Percentiles rank a stretch among this genome's conserved stretches.
Conservation (phyloP, 1,140 invertebrate genomes). For the Hermatobates lingyangjiaoensis region DNA sequence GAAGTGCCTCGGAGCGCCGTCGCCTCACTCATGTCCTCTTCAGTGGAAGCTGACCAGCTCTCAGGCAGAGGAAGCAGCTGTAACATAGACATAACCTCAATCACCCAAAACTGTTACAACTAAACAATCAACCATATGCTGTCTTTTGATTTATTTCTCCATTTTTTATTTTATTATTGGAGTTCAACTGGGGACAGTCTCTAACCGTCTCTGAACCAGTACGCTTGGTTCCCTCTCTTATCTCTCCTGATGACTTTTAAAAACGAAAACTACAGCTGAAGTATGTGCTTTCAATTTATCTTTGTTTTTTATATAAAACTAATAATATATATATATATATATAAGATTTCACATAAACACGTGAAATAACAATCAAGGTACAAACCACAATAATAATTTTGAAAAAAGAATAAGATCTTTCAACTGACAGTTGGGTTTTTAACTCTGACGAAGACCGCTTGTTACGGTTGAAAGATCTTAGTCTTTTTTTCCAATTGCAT, state of each 20-base stretch:
- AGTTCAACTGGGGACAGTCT: background rate
- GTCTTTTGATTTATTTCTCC: background rate
- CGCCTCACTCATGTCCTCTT: constrained; percentile 25
- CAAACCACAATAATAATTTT: no score
- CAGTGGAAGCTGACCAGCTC: constrained; percentile 37
- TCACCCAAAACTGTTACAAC: constrained; percentile 4
- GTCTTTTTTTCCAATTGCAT: no score
- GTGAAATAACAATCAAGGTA: no score
- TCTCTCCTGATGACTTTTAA: background rate
- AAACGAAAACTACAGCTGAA: background rate
- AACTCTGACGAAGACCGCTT: no score
- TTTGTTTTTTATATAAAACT: no score
- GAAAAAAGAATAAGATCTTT: no score
- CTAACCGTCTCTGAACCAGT: background rate
- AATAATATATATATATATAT: no score
- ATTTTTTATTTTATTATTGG: background rate
- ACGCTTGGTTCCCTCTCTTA: background rate
- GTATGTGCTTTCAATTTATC: no score
- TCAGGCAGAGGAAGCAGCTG: constrained; percentile 53
- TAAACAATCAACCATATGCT: background rate
- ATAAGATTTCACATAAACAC: no score
- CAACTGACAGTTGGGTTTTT: no score
- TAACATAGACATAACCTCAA: constrained; percentile 11
- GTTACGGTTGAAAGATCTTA: no score
- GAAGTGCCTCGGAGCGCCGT: constrained; percentile 44